These are phyloP conservation scores for Microplitis manilae DNA, from an alignment of 2,888 invertebrate species.

Conservation along the genomic window DNA sequence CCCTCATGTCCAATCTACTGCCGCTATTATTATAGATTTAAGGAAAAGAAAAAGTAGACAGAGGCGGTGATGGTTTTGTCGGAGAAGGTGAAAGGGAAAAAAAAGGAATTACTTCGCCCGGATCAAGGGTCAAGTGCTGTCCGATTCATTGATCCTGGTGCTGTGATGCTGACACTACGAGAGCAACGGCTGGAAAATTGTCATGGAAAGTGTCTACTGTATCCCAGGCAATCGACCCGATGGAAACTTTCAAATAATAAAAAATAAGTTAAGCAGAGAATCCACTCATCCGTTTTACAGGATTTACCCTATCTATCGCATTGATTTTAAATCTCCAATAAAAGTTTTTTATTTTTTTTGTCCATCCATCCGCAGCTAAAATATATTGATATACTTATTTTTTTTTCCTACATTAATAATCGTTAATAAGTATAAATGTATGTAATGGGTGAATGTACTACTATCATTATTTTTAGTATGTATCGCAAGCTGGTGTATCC, in stretches of 20 bases:
- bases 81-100: slow-evolving; percentile 9
- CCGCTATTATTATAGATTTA: neutral
- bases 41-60: neutral
- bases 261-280: slow-evolving; percentile 1
- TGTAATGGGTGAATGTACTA: too few species aligned
- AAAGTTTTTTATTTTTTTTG: neutral
- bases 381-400: too few species aligned
- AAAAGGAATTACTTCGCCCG: slow-evolving; percentile 3
- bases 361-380: too few species aligned
- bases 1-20: slow-evolving; percentile 8
- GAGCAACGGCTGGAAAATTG: slow-evolving; percentile 59
- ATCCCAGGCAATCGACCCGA: neutral
- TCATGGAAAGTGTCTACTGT: slow-evolving; percentile 48
- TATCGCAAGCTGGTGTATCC: neutral
- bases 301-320: neutral
- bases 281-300: neutral
- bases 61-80: neutral
- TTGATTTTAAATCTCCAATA: neutral
- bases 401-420: too few species aligned
- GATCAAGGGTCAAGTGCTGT: slow-evolving; percentile 6
- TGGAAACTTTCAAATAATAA: slow-evolving; percentile 11
- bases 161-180: slow-evolving; percentile 11
- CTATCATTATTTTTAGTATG: too few species aligned
- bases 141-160: neutral
- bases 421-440: too few species aligned